Percentiles rank a stretch among this genome's conserved stretches.
Evolutionary conservation across 2,113 vertebrate species (phyloP).

Genomic region (Pterocles gutturalis): DNA sequence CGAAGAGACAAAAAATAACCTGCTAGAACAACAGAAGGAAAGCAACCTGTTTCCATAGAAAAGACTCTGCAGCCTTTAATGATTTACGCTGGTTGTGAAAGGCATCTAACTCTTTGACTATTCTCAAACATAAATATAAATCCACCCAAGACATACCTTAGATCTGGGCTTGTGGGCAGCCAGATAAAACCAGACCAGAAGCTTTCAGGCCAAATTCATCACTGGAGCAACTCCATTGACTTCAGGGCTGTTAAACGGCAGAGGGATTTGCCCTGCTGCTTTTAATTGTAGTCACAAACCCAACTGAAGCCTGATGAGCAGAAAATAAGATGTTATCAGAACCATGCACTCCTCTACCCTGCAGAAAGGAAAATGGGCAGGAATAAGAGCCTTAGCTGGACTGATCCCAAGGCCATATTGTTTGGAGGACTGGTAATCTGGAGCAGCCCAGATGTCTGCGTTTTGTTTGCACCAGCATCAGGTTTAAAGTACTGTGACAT

Average conservation of each 20-base stretch:
- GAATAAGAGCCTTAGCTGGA: neutral
- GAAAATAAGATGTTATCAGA: constrained; percentile 12
- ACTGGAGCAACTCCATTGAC: neutral
- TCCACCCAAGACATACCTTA: neutral
- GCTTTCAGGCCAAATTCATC: neutral
- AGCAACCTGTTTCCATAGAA: neutral
- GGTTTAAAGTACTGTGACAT: neutral
- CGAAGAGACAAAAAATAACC: neutral
- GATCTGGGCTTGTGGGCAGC: neutral
- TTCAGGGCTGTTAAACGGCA: neutral
- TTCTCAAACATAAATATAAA: constrained; percentile 4
- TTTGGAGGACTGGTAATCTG: neutral
- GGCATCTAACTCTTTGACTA: neutral
- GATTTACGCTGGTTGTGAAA: neutral
- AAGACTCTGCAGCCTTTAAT: neutral
- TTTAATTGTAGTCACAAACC: constrained; percentile 22
- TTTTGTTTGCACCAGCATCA: neutral
- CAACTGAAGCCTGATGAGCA: neutral
- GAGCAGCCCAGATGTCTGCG: neutral
- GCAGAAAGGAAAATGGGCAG: neutral
- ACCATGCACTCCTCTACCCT: neutral
- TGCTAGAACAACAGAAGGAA: neutral
- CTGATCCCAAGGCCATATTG: neutral
- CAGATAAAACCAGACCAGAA: neutral
- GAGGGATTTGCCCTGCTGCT: neutral